A percentile compares a stretch with the other conserved stretches of the same genome.
These are phyloP conservation scores for Coregonus clupeaformis DNA, from an alignment of 2,113 vertebrate species.

Conservation along the genomic window DNA sequence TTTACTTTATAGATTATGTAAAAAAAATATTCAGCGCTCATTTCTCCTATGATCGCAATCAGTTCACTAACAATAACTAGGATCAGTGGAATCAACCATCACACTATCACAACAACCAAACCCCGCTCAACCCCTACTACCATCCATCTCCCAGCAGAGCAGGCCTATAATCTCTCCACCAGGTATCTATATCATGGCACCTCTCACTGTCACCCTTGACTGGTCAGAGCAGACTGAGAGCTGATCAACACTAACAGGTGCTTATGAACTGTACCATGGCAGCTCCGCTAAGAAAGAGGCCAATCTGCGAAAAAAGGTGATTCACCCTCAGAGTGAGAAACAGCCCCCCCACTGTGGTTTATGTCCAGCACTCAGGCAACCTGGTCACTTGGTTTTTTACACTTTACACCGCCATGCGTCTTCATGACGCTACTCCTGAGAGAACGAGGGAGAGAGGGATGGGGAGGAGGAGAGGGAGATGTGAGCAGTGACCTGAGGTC, in stretches of 20 bases:
- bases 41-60: too few relatives aligned
- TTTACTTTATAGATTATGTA: neutral
- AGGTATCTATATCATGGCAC: neutral
- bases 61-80: neutral
- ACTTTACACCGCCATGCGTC: conserved; percentile 46
- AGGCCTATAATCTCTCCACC: neutral
- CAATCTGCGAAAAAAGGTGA: neutral
- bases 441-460: conserved; percentile 36
- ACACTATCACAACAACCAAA: neutral
- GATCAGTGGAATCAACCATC: neutral
- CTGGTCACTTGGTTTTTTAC: conserved; percentile 53
- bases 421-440: conserved; percentile 53
- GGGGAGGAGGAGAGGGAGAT: neutral
- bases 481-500: too few relatives aligned
- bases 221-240: neutral
- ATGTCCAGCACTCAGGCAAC: conserved; percentile 29
- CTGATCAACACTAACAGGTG: neutral
- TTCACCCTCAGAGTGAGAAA: neutral
- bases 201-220: neutral
- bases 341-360: neutral
- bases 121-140: neutral
- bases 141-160: neutral
- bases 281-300: neutral
- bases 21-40: too few relatives aligned
- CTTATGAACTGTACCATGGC: neutral